phyloP scores from a whole-genome alignment of 2,113 vertebrate species.

The Coreoperca whiteheadi region DNA sequence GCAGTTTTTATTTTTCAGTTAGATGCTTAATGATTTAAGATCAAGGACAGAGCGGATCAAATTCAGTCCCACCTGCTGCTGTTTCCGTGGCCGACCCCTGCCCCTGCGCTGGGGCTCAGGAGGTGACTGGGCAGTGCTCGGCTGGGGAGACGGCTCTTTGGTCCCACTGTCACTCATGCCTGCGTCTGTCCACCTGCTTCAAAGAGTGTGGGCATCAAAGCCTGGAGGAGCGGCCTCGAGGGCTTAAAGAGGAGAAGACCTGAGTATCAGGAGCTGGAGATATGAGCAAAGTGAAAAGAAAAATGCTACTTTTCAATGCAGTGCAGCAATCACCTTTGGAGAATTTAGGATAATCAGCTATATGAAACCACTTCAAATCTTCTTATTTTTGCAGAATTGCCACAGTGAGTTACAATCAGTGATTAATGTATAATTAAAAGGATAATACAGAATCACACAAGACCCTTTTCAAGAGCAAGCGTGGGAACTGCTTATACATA shows the following conservation, averaged over 20 bases:
- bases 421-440: constrained; percentile 36
- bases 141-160: constrained; percentile 78
- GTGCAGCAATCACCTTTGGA: constrained; percentile 9
- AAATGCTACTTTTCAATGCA: constrained; percentile 10
- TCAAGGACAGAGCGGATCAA: neutral
- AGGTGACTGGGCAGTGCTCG: constrained; percentile 68
- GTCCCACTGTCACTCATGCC: constrained; percentile 84
- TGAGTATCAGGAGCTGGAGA: constrained; percentile 45
- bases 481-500: constrained; percentile 75
- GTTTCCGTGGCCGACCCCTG: constrained; percentile 85
- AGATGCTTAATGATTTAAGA: neutral
- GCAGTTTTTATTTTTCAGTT: neutral
- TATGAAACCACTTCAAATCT: neutral
- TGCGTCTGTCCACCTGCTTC: constrained; percentile 79
- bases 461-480: constrained; percentile 63
- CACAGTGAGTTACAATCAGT: constrained; percentile 10
- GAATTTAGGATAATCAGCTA: neutral
- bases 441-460: constrained; percentile 45
- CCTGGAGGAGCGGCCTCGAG: constrained; percentile 69
- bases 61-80: constrained; percentile 76
- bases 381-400: constrained; percentile 21
- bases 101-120: constrained; percentile 80
- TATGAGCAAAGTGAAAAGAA: neutral
- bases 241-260: constrained; percentile 63
- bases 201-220: constrained; percentile 78